phyloP scores from a whole-genome alignment of 2,797 vertebrate genomes.

The Australoheros facetus region DNA sequence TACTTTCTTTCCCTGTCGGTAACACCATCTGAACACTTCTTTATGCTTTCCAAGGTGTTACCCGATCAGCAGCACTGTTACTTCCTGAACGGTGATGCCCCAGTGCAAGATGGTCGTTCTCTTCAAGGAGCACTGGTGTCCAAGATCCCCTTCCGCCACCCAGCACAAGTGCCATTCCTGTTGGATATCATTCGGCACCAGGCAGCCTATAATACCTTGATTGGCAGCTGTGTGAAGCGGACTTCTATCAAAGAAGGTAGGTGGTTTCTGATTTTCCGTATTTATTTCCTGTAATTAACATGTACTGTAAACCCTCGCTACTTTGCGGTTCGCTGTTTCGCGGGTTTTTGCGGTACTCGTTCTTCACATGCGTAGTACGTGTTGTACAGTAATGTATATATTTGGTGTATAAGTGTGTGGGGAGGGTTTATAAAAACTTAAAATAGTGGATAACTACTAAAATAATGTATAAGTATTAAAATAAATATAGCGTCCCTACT shows the following conservation, averaged over 20 bases:
- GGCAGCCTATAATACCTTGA: conserved; percentile 93
- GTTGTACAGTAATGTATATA: too few species aligned
- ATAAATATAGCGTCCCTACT: too few species aligned
- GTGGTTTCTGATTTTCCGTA: not conserved
- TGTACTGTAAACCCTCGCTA: too few species aligned
- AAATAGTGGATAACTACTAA: too few species aligned
- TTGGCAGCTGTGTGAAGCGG: conserved; percentile 95
- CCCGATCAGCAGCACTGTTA: conserved; percentile 98
- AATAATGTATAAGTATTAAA: too few species aligned
- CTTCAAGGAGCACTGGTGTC: conserved; percentile 91
- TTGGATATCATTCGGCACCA: conserved; percentile 94
- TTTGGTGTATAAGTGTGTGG: too few species aligned
- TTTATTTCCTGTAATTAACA: not conserved
- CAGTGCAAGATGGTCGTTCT: conserved; percentile 91
- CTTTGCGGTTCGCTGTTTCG: too few species aligned
- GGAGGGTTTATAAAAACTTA: too few species aligned
- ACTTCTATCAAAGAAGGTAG: conserved; percentile 93
- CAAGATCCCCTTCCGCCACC: conserved; percentile 96
- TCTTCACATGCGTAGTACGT: too few species aligned
- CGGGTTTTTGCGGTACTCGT: too few species aligned
- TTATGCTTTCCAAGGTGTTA: conserved; percentile 82
- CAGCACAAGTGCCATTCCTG: conserved; percentile 91
- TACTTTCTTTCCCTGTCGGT: not conserved
- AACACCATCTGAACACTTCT: not conserved
- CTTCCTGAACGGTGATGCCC: conserved; percentile 95